These are phyloP conservation scores for Saturnia japonica DNA, from an alignment of 2,888 invertebrate genomes.

Conservation along the genomic window DNA sequence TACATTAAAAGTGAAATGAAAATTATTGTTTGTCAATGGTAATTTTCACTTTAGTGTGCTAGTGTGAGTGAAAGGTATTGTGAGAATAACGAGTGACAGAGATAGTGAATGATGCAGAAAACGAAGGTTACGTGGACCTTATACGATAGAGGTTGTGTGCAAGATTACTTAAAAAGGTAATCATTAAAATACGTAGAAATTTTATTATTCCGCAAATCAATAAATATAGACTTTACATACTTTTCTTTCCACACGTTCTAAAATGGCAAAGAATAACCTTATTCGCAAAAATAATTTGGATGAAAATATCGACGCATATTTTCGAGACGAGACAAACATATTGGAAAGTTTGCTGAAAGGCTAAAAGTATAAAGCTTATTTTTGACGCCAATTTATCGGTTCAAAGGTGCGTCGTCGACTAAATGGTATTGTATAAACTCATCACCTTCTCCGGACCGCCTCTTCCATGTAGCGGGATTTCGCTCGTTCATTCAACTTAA, in stretches of 20 bases:
- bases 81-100: background rate
- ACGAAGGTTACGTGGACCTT: background rate
- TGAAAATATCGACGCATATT: background rate
- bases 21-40: background rate
- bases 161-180: background rate
- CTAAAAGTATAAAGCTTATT: slow-evolving; percentile 56
- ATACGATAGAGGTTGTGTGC: background rate
- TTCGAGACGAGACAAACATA: background rate
- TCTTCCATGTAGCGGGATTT: slow-evolving; percentile 77
- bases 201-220: background rate
- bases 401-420: slow-evolving; percentile 73
- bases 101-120: background rate
- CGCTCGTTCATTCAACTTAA: slow-evolving; percentile 80
- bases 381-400: slow-evolving; percentile 68
- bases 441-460: slow-evolving; percentile 77
- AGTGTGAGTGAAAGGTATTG: background rate
- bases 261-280: background rate
- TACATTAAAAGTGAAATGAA: background rate
- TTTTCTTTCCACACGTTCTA: background rate
- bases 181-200: background rate
- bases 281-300: background rate
- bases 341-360: slow-evolving; percentile 20
- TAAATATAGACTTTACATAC: background rate
- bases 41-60: background rate
- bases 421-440: slow-evolving; percentile 76